Base-by-base conservation (phyloP, 2,113 vertebrate species). In the Porphyrio hochstetteri region DNA sequence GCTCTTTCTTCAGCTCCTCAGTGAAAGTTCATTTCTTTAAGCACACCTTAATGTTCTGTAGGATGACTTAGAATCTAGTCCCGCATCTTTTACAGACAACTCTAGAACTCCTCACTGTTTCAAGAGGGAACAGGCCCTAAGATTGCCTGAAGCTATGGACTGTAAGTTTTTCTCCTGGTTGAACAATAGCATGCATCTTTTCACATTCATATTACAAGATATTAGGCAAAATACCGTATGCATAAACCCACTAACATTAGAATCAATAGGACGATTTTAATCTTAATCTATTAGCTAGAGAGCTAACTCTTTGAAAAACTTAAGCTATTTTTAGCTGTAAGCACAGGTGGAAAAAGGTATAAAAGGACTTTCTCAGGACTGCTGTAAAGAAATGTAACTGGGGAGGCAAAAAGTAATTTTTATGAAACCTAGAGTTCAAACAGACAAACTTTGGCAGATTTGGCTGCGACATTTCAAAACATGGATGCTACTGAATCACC, bases 21-120 rank as follows among this genome's bases (percentile, higher is more conserved):
- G 65, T 67, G 28, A 88, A 93, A 96, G 64, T 92, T 79, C n/a
- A 19, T 88, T 76, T 88, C 29, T 93, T 88, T 82, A 95, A 90
- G 75, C 94, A 78, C 55, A 42, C 31, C 48, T 87, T 80, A 91
- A 90, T 91, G 46, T 57, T 90, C 72, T 85, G 36, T 68, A 78
- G 63, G 44, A 84, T 67, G 56, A 84, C 85, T 94, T 92, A 87
- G 60, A 92, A 59, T 72, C 23, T 52, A 80, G 72, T 76, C 44
- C 40, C 90, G 70, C 16, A 68, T 78, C 61, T 95, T 93, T 85
- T 85, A 82, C n/a, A 85, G 78, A 33, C 64, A 85, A 76, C 40
- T 63, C 52, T n/a, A 89, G 35, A 92, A 56, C 36, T 72, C 19
- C 20, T 79, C 16, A 65, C 76, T 35, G 9, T 63, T 93, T 89